These are phyloP conservation scores for Leucania comma DNA, from an alignment of 2,888 invertebrate species.

Conservation along the genomic window DNA sequence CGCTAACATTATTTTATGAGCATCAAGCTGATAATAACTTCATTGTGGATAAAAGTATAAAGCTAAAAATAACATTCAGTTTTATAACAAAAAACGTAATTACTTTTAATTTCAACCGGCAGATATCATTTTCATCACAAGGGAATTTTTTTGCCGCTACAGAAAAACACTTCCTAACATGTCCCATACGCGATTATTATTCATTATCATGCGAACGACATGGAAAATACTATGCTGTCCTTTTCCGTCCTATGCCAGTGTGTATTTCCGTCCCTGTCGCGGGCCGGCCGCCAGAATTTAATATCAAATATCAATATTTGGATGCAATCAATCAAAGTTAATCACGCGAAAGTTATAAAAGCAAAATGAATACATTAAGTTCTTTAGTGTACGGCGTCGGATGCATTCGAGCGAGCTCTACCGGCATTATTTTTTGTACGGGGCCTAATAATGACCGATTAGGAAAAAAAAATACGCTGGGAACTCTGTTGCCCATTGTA, in stretches of 20 bases:
- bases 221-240: constrained; percentile 64
- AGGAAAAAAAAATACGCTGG: constrained; percentile 80
- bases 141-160: constrained; percentile 46
- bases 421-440: constrained; percentile 79
- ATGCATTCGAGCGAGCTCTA: constrained; percentile 79
- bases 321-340: constrained; percentile 90
- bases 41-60: constrained; percentile 25
- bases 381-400: constrained; percentile 81
- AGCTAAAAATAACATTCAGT: constrained; percentile 27
- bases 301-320: constrained; percentile 89
- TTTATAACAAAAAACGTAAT: constrained; percentile 37
- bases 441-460: constrained; percentile 86
- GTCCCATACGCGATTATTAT: constrained; percentile 72
- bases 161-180: constrained; percentile 74
- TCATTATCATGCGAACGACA: constrained; percentile 76
- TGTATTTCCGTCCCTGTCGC: constrained; percentile 70
- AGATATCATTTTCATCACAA: constrained; percentile 49
- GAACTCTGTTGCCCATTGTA: constrained; percentile 79
- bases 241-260: constrained; percentile 57
- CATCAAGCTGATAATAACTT: constrained; percentile 38
- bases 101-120: constrained; percentile 60
- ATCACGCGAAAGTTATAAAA: constrained; percentile 90
- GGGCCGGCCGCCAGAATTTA: constrained; percentile 75
- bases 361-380: constrained; percentile 89
- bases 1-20: constrained; percentile 35